phyloP scores from a whole-genome alignment of 2,888 invertebrate genomes.

The Plusia festucae region DNA sequence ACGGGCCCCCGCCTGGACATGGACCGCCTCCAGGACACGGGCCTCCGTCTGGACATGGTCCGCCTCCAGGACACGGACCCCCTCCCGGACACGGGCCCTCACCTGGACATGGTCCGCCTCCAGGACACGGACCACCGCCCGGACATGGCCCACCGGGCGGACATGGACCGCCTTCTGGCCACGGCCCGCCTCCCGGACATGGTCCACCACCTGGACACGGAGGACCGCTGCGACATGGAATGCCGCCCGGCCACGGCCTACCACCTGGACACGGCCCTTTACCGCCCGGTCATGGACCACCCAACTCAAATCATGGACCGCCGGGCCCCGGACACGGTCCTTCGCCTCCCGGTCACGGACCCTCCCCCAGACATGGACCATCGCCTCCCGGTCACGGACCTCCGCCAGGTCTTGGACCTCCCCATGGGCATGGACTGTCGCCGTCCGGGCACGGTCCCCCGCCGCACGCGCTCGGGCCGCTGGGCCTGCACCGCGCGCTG shows the following conservation, averaged over 20 bases:
- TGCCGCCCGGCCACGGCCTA: slow-evolving; percentile 25
- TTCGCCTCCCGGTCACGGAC: slow-evolving; percentile 66
- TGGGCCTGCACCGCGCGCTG: slow-evolving; percentile 38
- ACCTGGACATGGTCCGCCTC: slow-evolving; percentile 22
- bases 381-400: slow-evolving; percentile 48
- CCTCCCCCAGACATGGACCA: slow-evolving; percentile 51
- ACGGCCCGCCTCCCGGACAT: slow-evolving; percentile 27
- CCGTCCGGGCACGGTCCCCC: slow-evolving; percentile 37
- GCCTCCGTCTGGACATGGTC: neutral
- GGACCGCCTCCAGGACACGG: neutral
- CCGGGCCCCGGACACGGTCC: slow-evolving; percentile 24
- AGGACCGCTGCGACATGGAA: too few species aligned
- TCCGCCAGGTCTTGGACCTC: slow-evolving; percentile 56
- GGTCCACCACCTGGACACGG: too few species aligned
- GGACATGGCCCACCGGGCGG: slow-evolving; percentile 48
- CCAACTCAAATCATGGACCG: too few species aligned
- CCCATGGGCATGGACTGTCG: slow-evolving; percentile 8
- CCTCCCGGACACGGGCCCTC: slow-evolving; percentile 29
- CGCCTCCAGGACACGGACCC: slow-evolving; percentile 14
- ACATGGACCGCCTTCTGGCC: slow-evolving; percentile 39
- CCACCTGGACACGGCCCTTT: too few species aligned
- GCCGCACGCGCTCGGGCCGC: slow-evolving; percentile 50
- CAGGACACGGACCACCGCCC: slow-evolving; percentile 48
- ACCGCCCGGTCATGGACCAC: slow-evolving; percentile 25
- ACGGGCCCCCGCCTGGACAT: neutral